Conservation (phyloP, 2,888 invertebrate genomes). For the Heteropelma amictum region DNA sequence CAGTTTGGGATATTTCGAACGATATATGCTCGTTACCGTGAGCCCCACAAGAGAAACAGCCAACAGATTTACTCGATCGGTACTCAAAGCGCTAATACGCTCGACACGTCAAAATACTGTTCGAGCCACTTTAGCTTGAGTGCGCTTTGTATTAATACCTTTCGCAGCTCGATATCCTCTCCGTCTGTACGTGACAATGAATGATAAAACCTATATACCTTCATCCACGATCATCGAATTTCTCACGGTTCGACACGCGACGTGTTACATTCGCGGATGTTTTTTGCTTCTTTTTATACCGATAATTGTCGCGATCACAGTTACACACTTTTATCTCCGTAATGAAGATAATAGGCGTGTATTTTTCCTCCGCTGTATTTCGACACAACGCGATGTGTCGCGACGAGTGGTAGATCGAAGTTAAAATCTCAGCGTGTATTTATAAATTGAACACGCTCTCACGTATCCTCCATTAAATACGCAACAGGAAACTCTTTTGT, state of each 20-base stretch:
- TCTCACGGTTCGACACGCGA: slow-evolving; percentile 41
- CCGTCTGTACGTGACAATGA: slow-evolving; percentile 37
- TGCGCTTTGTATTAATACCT: slow-evolving; percentile 56
- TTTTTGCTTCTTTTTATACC: not conserved
- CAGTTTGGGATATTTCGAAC: slow-evolving; percentile 4
- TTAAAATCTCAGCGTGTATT: too few species aligned
- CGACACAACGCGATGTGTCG: not conserved
- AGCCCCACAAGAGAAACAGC: slow-evolving; percentile 40
- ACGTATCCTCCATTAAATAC: slow-evolving; percentile 2
- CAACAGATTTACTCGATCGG: slow-evolving; percentile 51
- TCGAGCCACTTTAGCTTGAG: slow-evolving; percentile 53
- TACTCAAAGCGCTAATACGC: slow-evolving; percentile 49
- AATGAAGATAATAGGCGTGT: too few species aligned
- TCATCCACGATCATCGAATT: slow-evolving; percentile 1
- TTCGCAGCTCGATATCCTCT: slow-evolving; percentile 18
- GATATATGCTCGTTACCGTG: slow-evolving; percentile 48
- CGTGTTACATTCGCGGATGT: not conserved
- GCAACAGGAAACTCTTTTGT: slow-evolving; percentile 32
- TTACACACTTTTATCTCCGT: slow-evolving; percentile 31
- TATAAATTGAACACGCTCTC: not conserved
- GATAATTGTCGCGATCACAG: slow-evolving; percentile 24
- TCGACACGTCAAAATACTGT: slow-evolving; percentile 51
- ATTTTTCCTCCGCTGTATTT: too few species aligned
- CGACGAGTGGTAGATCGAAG: too few species aligned
- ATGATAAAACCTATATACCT: slow-evolving; percentile 44